Percentiles rank a stretch among this genome's conserved stretches.
Conservation (phyloP, 2,888 invertebrate species). For the Apotomis capreana region DNA sequence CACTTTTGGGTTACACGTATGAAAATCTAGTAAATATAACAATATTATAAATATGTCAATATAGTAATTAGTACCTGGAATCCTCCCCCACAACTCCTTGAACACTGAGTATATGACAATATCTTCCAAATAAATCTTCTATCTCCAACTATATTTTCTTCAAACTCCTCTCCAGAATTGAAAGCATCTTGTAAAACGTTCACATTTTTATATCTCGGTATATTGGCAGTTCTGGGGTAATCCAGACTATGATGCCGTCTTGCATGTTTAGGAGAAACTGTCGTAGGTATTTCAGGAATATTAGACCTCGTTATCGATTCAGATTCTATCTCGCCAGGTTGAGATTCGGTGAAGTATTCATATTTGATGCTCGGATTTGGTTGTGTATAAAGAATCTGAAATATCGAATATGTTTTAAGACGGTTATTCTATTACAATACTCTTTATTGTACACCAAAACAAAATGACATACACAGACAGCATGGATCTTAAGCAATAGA, state of each 20-base stretch:
- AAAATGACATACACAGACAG: too few species aligned
- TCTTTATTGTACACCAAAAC: too few species aligned
- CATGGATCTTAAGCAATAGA: too few species aligned
- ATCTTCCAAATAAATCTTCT: conserved; percentile 90
- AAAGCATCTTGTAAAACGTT: conserved; percentile 54
- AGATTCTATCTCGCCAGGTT: conserved; percentile 69
- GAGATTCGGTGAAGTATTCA: conserved; percentile 91
- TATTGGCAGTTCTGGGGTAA: conserved; percentile 51
- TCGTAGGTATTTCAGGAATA: conserved; percentile 54
- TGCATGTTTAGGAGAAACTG: conserved; percentile 64
- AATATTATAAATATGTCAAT: too few species aligned
- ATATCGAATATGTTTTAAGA: conserved; percentile 35
- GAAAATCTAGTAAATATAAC: too few species aligned
- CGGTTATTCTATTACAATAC: background rate
- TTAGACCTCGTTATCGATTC: conserved; percentile 58
- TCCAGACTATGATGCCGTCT: conserved; percentile 69
- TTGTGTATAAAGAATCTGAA: conserved; percentile 91
- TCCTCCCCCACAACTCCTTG: conserved; percentile 92
- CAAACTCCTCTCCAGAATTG: conserved; percentile 55
- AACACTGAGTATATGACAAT: conserved; percentile 89
- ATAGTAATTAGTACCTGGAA: conserved; percentile 77
- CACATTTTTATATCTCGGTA: conserved; percentile 55
- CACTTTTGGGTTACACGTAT: too few species aligned
- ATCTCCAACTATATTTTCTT: conserved; percentile 68
- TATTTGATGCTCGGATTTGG: conserved; percentile 95